A percentile compares a stretch with the other conserved stretches of the same genome.
phyloP scores from a whole-genome alignment of 2,797 vertebrate genomes.

The Poeciliopsis turneri region DNA sequence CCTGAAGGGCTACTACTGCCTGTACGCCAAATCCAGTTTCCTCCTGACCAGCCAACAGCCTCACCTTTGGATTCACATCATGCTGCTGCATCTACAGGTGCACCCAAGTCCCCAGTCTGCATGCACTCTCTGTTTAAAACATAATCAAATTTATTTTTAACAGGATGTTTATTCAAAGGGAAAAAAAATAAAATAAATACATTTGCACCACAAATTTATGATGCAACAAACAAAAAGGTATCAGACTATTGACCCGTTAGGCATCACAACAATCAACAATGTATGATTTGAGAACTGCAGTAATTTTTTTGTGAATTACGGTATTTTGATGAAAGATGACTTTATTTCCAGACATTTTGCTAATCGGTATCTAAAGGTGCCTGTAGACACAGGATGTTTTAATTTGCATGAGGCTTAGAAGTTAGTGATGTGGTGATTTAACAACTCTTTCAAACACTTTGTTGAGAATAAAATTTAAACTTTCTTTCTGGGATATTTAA shows the following conservation, averaged over 20 bases:
- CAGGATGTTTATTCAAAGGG: not conserved
- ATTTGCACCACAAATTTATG: not conserved
- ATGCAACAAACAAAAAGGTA: not conserved
- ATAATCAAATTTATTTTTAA: not conserved
- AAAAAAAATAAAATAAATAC: too few relatives aligned
- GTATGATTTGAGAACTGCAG: too few relatives aligned
- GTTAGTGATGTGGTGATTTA: not conserved
- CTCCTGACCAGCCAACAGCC: conserved; percentile 87
- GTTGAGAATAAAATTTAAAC: not conserved
- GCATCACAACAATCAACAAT: not conserved
- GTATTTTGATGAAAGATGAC: not conserved
- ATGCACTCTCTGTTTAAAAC: not conserved
- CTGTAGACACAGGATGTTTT: not conserved
- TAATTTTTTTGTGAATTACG: not conserved
- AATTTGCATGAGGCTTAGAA: not conserved
- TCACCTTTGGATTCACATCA: conserved; percentile 93
- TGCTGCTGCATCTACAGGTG: conserved; percentile 95
- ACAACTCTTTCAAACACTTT: not conserved
- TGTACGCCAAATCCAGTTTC: conserved; percentile 93
- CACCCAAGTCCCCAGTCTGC: not conserved
- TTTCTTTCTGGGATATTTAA: not conserved
- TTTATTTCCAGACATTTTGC: not conserved
- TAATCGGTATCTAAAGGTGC: not conserved
- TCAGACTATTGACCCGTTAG: not conserved
- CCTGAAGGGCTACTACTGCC: conserved; percentile 93